Evolutionary conservation across 2,113 vertebrate species (phyloP), one percentile per base, ranked within the genome.

Genomic region (Dasyprocta punctata): DNA sequence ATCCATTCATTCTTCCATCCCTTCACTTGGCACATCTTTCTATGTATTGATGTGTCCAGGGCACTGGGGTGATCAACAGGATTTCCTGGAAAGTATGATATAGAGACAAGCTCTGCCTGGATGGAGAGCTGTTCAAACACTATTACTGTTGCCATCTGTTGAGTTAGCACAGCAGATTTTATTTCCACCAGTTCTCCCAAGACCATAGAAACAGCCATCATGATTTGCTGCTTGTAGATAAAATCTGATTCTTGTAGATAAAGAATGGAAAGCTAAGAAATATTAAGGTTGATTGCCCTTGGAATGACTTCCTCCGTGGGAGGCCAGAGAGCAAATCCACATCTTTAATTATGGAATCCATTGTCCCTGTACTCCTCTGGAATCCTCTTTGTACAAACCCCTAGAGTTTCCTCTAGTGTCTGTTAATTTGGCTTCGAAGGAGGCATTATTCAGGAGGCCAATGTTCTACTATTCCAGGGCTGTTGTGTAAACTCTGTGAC

Each of bases 401-500:
- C 33, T 78, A 38, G 67, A 38, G 14, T 67, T 44, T 44, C 38
- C 86, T 41, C 67, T 61, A 19, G 11, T 36, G 83, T 60, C n/a
- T 16, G 33, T 77, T 73, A 80, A 54, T 78, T 24, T 69, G 58
- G 41, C 60, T 93, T 63, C 24, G 67, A 81, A 80, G 41, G 60
- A 93, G 58, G 38, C 11, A 2, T 61, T 44, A 60, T 22, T 22
- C 78, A 13, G 26, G 14, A 13, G 20, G 4, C 38, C 54, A 5
- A 4, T n/a, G 60, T 83, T 97, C 52, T 93, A 36, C 60, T 91
- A 75, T 52, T 12, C 83, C 36, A 77, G 87, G 9, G 75, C 83
- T 86, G 69, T 86, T 28, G 47, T 69, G 93, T 41, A 60, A 38
- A 85, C 44, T 47, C 73, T 81, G 65, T 60, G 36, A 80, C 14